Evolutionary conservation across 2,797 vertebrate species (phyloP).

Genomic region (Adelosebastes latens): DNA sequence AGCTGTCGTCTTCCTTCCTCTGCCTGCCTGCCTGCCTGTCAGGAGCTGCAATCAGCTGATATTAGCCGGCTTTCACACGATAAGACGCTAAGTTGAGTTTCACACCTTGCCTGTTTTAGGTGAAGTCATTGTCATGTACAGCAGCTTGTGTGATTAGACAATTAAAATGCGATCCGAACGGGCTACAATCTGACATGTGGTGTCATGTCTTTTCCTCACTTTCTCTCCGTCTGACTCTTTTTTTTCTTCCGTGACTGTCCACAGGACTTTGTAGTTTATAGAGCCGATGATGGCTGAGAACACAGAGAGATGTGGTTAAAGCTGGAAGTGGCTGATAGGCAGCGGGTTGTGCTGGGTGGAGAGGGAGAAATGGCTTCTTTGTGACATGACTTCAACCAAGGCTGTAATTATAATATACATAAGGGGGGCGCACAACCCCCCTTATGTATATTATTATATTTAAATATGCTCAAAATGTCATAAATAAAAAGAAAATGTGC

Average conservation of each 20-base stretch:
- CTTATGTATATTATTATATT: too few species aligned
- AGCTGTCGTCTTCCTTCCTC: not conserved
- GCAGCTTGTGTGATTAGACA: conserved; percentile 27
- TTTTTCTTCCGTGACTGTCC: not conserved
- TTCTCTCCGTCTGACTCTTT: not conserved
- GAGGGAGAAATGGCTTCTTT: not conserved
- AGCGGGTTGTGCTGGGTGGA: not conserved
- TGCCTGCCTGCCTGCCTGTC: not conserved
- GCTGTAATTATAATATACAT: too few species aligned
- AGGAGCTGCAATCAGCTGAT: conserved; percentile 36
- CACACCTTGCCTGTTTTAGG: conserved; percentile 20
- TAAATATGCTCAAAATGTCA: not conserved
- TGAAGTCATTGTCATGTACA: conserved; percentile 10
- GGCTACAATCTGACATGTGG: not conserved
- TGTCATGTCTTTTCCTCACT: not conserved
- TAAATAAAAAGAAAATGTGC: not conserved
- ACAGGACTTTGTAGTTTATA: not conserved
- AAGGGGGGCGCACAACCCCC: too few species aligned
- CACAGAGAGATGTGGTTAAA: not conserved
- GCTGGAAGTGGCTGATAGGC: not conserved
- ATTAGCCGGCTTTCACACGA: conserved; percentile 23
- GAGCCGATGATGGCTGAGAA: not conserved
- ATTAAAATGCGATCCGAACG: conserved; percentile 31
- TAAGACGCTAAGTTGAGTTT: conserved; percentile 16
- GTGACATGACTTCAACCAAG: not conserved